Evolutionary conservation across 2,113 vertebrate species (phyloP), one percentile per base, ranked within the genome.

Genomic region (Herpailurus yagouaroundi): DNA sequence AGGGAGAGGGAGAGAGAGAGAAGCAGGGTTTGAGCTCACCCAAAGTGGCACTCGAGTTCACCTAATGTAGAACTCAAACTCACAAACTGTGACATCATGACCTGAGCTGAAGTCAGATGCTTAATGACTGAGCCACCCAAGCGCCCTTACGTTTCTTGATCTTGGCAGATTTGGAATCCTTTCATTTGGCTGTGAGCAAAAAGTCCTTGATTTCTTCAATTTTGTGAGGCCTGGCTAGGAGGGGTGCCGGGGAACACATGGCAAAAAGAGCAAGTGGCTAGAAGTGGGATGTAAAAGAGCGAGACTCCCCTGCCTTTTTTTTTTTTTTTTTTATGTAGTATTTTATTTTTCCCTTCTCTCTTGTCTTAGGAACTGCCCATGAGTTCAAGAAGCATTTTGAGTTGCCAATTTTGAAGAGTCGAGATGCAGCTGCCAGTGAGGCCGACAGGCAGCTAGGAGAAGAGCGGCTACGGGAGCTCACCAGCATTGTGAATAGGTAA

Each of bases 341-440:
- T 80, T 74, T 80, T 68, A 71, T 38, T 69, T 95, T 85, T 95
- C 19, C 85, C 33, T 93, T 97, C 91, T 97, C 64, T 76, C 68
- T 82, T 98, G 38, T 89, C 64, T 96, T 97, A 99, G 99, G 99
- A 33, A 99, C 99, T 41, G 99, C 99, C 23, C 99, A 99, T 63
- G 99, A 99, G 96, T 99, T 99, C 97, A 99, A 99, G 98, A 99
- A 99, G 96, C 99, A 99, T 15, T 99, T 99, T 98, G 99, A 99
- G 98, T 97, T 99, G 90, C 99, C 99, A 48, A 99, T 99, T 96
- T 98, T 99, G 77, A 99, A 99, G 98, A 99, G 99, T 80, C 98
- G 99, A 91, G 99, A 99, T 45, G 99, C 99, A 0, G 99, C 99
- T 85, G 99, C 99, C 57, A 99, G 99, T 79, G 99, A 99, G 77